A percentile compares a stretch with the other conserved stretches of the same genome.
These are phyloP conservation scores for Myanophis thanlyinensis DNA, from an alignment of 2,113 vertebrate species.

Conservation along the genomic window DNA sequence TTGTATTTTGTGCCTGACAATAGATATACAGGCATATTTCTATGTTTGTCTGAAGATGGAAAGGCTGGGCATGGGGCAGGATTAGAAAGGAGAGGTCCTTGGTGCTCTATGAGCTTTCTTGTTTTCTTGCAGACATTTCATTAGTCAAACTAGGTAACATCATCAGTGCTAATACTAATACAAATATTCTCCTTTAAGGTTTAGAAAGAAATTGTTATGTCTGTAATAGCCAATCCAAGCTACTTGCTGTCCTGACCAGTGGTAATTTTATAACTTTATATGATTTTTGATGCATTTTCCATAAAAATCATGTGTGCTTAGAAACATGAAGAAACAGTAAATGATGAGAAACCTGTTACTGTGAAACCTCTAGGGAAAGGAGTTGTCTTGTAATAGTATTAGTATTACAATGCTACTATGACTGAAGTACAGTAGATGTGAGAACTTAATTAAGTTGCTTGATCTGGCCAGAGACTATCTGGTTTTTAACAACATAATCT, in stretches of 20 bases:
- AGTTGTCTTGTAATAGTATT: neutral
- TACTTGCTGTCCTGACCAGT: neutral
- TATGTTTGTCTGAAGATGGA: neutral
- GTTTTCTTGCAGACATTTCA: neutral
- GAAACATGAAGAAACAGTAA: neutral
- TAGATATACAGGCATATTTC: neutral
- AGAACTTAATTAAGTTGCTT: neutral
- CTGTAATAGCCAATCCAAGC: neutral
- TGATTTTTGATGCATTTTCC: neutral
- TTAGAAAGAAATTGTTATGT: neutral
- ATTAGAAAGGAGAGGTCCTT: neutral
- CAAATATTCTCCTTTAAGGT: neutral
- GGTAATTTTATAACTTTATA: neutral
- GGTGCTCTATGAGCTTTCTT: neutral
- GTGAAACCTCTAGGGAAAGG: neutral
- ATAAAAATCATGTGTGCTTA: neutral
- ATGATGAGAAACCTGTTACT: neutral
- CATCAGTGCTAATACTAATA: neutral
- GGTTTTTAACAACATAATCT: neutral
- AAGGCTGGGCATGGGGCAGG: neutral
- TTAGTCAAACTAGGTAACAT: neutral
- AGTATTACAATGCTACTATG: neutral
- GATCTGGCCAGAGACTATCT: neutral
- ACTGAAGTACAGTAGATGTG: neutral
- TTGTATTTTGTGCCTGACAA: neutral